Evolutionary conservation across 2,797 vertebrate species (phyloP).

Genomic region (Erethizon dorsatum): DNA sequence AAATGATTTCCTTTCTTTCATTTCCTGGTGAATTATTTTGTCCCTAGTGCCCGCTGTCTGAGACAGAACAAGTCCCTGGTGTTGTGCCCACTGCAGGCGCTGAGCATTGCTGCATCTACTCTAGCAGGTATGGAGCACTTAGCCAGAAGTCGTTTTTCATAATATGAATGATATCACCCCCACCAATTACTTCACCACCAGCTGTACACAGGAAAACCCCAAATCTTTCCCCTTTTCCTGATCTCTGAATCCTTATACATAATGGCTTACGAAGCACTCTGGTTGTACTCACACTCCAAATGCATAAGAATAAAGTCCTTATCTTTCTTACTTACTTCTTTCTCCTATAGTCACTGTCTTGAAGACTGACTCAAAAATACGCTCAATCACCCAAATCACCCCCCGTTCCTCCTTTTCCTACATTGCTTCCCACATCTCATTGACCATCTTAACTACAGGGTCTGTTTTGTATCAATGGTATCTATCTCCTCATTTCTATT

Average conservation of each 20-base stretch:
- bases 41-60: not conserved
- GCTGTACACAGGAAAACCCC: not conserved
- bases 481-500: not conserved
- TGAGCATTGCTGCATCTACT: not conserved
- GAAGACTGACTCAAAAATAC: not conserved
- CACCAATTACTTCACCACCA: not conserved
- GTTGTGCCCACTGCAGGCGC: not conserved
- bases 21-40: not conserved
- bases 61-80: not conserved
- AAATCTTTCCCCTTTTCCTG: not conserved
- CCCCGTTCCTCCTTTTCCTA: not conserved
- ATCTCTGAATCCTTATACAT: not conserved
- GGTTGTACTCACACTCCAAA: not conserved
- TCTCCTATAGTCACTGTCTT: not conserved
- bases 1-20: not conserved
- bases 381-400: not conserved
- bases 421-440: not conserved
- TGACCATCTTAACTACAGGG: not conserved
- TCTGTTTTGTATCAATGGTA: not conserved
- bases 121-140: not conserved
- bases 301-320: not conserved
- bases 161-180: not conserved
- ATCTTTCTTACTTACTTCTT: not conserved
- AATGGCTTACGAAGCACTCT: not conserved
- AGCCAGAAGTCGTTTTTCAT: not conserved